Percentiles rank a stretch among this genome's conserved stretches.
Conservation (phyloP, 2,797 vertebrate genomes). For the Acanthiza pusilla region DNA sequence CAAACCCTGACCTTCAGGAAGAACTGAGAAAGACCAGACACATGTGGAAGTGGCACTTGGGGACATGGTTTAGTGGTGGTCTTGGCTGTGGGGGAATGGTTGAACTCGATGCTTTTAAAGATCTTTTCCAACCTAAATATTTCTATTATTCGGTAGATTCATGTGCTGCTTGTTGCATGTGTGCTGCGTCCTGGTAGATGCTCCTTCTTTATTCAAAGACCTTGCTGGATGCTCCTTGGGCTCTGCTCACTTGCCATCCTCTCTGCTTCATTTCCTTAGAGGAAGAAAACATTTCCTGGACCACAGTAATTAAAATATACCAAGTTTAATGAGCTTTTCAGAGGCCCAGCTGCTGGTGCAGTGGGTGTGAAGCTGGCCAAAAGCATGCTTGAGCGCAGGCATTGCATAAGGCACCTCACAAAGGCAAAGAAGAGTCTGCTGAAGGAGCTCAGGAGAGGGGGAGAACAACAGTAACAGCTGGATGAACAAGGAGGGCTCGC, state of each 20-base stretch:
- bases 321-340: not conserved
- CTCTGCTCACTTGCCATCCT: not conserved
- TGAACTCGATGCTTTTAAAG: not conserved
- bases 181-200: not conserved
- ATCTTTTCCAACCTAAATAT: not conserved
- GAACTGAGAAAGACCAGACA: not conserved
- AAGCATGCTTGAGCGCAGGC: not conserved
- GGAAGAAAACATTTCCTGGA: not conserved
- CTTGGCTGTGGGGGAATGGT: not conserved
- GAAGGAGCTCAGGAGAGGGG: not conserved
- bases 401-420: not conserved
- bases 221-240: not conserved
- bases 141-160: fast-evolving
- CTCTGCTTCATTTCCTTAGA: not conserved
- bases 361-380: not conserved
- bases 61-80: not conserved
- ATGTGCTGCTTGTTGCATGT: fast-evolving
- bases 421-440: not conserved
- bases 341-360: not conserved
- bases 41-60: fast-evolving
- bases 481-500: not conserved
- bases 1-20: not conserved
- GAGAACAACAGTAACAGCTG: slow-evolving; percentile 30
- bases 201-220: not conserved
- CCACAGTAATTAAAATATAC: not conserved